These are phyloP conservation scores for Achlya flavicornis DNA, from an alignment of 2,888 invertebrate genomes.

Conservation along the genomic window DNA sequence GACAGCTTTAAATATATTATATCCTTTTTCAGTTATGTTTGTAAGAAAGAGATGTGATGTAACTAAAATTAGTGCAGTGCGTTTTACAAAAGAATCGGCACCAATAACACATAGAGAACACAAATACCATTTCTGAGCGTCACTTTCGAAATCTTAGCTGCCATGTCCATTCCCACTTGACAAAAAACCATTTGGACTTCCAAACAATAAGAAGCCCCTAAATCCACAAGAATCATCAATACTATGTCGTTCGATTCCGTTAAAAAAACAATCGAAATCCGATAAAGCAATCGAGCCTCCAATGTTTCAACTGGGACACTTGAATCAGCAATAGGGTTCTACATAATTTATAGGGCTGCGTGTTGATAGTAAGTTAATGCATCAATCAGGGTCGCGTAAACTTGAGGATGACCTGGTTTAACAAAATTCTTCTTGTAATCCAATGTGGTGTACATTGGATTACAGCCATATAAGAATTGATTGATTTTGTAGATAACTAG, in stretches of 20 bases:
- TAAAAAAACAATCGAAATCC: slow-evolving; percentile 36
- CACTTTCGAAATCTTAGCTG: too few relatives aligned
- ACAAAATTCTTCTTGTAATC: background rate
- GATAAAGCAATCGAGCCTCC: slow-evolving; percentile 11
- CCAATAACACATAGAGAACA: too few relatives aligned
- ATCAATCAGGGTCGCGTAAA: background rate
- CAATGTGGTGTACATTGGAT: too few relatives aligned
- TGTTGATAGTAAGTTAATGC: background rate
- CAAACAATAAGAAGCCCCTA: background rate
- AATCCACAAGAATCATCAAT: slow-evolving; percentile 23
- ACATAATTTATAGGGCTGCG: slow-evolving; percentile 14
- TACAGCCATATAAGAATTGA: too few relatives aligned
- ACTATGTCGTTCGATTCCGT: slow-evolving; percentile 29
- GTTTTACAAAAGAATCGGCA: too few relatives aligned
- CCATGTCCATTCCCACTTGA: background rate
- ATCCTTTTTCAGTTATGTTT: too few relatives aligned
- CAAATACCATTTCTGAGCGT: too few relatives aligned
- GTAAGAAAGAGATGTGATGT: too few relatives aligned
- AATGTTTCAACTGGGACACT: slow-evolving; percentile 34
- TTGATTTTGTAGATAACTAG: too few relatives aligned
- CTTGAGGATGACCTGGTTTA: background rate
- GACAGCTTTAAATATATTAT: too few relatives aligned
- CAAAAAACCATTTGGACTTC: background rate
- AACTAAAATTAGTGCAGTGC: too few relatives aligned
- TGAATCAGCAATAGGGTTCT: slow-evolving; percentile 32